Conservation (phyloP, 1,140 invertebrate genomes). For the Danaus plexippus region DNA sequence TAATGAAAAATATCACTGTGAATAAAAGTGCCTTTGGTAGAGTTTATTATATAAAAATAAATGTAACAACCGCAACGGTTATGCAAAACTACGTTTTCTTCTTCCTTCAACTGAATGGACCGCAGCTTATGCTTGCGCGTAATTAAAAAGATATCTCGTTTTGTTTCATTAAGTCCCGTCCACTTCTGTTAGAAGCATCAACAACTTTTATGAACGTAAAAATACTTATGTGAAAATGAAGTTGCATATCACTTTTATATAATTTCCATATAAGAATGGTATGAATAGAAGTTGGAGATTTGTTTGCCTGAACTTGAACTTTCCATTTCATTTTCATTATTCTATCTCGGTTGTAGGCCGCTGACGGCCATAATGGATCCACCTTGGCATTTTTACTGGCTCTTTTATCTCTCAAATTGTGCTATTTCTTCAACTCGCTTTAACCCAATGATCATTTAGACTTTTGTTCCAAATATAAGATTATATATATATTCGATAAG, state of each 20-base stretch:
- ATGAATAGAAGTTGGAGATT: too few relatives aligned
- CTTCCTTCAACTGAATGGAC: background rate
- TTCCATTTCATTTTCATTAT: slow-evolving; percentile 13
- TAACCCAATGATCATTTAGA: too few relatives aligned
- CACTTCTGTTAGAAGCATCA: too few relatives aligned
- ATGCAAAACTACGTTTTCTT: slow-evolving; percentile 28
- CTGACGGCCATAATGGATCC: slow-evolving; percentile 7
- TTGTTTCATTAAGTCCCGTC: slow-evolving; percentile 1
- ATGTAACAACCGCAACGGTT: slow-evolving; percentile 29
- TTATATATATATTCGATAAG: too few relatives aligned
- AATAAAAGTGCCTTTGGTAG: slow-evolving; percentile 31
- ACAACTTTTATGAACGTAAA: too few relatives aligned
- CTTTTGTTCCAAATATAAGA: too few relatives aligned
- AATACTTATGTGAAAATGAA: too few relatives aligned
- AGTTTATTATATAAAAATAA: slow-evolving; percentile 30
- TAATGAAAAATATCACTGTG: slow-evolving; percentile 25
- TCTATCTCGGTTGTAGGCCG: slow-evolving; percentile 11
- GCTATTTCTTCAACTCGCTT: too few relatives aligned
- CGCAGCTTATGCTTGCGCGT: too few relatives aligned
- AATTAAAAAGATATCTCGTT: slow-evolving; percentile 2
- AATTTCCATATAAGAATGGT: too few relatives aligned
- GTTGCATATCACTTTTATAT: too few relatives aligned
- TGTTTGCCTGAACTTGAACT: slow-evolving; percentile 20
- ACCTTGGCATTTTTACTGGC: slow-evolving; percentile 17
- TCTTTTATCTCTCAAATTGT: too few relatives aligned